Conservation (phyloP, 2,888 invertebrate species). For the Thecophora atra region DNA sequence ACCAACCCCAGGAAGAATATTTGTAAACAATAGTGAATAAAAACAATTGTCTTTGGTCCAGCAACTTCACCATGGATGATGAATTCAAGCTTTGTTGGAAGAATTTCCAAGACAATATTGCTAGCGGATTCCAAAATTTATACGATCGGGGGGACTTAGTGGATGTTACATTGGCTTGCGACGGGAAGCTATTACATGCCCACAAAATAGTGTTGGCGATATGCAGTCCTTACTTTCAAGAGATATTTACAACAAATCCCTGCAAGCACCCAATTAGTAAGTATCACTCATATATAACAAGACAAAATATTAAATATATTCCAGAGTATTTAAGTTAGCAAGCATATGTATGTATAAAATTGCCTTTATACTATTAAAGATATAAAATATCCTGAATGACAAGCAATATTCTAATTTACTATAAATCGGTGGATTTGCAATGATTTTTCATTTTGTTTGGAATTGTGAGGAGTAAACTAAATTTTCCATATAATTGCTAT, state of each 20-base stretch:
- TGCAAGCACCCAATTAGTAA: conserved; percentile 67
- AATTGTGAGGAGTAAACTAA: too few species aligned
- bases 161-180: conserved; percentile 68
- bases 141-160: conserved; percentile 67
- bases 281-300: conserved; percentile 46
- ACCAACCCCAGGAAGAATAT: conserved; percentile 10
- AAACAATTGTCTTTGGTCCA: not conserved
- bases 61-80: conserved; percentile 59
- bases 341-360: too few species aligned
- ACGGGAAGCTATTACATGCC: conserved; percentile 68
- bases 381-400: not conserved
- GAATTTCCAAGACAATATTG: conserved; percentile 67
- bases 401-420: not conserved
- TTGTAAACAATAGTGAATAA: conserved; percentile 29
- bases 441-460: too few species aligned
- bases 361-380: not conserved
- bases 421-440: too few species aligned
- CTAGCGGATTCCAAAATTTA: conserved; percentile 65
- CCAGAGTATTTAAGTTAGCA: too few species aligned
- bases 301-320: too few species aligned
- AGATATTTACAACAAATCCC: conserved; percentile 66
- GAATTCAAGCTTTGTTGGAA: conserved; percentile 67
- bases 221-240: conserved; percentile 68
- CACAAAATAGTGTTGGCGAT: conserved; percentile 69
- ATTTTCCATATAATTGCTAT: too few species aligned